Percentiles rank a stretch among this genome's conserved stretches.
Conservation (phyloP, 1,140 invertebrate genomes). For the Drosophila equinoxialis region DNA sequence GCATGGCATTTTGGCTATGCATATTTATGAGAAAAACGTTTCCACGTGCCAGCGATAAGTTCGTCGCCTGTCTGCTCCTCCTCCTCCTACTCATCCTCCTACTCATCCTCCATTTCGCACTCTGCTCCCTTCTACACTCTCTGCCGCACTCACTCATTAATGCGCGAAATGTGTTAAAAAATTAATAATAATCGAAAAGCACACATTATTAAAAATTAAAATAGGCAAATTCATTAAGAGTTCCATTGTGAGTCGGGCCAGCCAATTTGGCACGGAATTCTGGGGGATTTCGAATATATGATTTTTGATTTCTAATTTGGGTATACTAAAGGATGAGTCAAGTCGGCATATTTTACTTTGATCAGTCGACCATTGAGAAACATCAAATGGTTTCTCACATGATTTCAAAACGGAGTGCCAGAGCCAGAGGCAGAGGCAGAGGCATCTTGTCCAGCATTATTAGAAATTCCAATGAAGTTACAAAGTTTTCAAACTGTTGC, state of each 20-base stretch:
- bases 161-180: constrained; percentile 70
- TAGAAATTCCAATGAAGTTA: constrained; percentile 12
- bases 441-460: not conserved
- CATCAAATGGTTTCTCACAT: not conserved
- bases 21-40: constrained; percentile 69
- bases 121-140: not conserved
- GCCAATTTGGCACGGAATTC: constrained; percentile 46
- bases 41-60: constrained; percentile 66
- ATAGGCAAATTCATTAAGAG: constrained; percentile 62
- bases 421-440: not conserved
- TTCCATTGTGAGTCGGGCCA: constrained; percentile 51
- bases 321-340: constrained; percentile 41
- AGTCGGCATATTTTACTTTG: constrained; percentile 47
- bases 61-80: not conserved
- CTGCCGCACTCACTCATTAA: constrained; percentile 45
- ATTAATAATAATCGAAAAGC: constrained; percentile 57
- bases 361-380: constrained; percentile 24
- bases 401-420: constrained; percentile 2
- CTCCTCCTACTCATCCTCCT: not conserved
- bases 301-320: not conserved
- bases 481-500: constrained; percentile 1
- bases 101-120: not conserved
- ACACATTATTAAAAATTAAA: constrained; percentile 47
- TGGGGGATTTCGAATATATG: not conserved
- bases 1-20: constrained; percentile 37